Base-by-base conservation (phyloP, 2,113 vertebrate genomes). In the Chauna torquata region DNA sequence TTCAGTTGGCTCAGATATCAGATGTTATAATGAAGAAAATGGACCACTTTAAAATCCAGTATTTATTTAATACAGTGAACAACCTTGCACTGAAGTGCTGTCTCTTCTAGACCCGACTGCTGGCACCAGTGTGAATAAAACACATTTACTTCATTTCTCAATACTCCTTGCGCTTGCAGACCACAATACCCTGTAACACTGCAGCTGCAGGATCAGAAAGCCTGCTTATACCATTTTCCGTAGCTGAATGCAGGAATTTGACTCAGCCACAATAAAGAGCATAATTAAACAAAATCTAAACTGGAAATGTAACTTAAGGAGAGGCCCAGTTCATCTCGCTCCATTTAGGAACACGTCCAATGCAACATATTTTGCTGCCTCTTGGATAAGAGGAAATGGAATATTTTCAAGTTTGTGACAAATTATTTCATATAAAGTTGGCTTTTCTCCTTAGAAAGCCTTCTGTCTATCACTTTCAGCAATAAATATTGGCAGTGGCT, bases 251-350 rank as follows among this genome's bases (percentile, higher is more conserved):
- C 42, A 78, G 28, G 28, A 47, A 58, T 81, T 83, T 70, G 68
- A 30, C 34, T 90, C 16, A 58, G 16, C 2, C 16, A 45, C 16
- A 68, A 20, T 27, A 64, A 59, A 66, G 9, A 61, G 4, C 20
- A 6, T 28, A 75, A 81, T 49, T 66, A 64, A 75, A 55, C 62
- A 27, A 49, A 82, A 45, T 18, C 19, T 58, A 44, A 52, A 12
- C 17, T 19, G 28, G 36, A 42, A 65, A 5, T 16, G 16, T 40
- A 42, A 40, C 23, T 42, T 42, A 18, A 78, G 19, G 11, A 40
- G 22, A 19, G 9, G n/a, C 16, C 12, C 0, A 0, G 50, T 54
- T 32, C 9, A 44, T 3, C 25, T n/a, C 11, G 8, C 12, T 12
- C 23, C 6, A 5, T 57, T 68, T 50, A 88, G 52, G 16, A 76